These are phyloP conservation scores for Cryptotis parvus DNA, from an alignment of 2,113 vertebrate species.

Conservation along the genomic window DNA sequence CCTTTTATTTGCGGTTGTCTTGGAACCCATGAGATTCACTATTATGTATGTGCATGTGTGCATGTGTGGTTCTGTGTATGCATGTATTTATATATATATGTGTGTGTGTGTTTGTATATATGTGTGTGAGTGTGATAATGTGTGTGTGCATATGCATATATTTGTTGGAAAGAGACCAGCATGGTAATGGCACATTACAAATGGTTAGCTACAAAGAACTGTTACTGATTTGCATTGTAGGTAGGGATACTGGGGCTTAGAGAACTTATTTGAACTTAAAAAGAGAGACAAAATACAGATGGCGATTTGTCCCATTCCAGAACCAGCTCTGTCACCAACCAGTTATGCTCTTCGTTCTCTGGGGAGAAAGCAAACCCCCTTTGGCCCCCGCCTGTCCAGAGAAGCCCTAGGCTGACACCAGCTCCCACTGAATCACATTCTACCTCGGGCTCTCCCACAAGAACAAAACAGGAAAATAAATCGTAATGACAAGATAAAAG, in stretches of 20 bases:
- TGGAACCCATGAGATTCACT: background rate
- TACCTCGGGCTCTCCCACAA: background rate
- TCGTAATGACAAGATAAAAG: conserved; percentile 40
- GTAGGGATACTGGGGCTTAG: background rate
- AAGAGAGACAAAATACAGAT: background rate
- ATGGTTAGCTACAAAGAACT: background rate
- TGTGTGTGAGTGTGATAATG: too few relatives aligned
- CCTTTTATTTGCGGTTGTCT: background rate
- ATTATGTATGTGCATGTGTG: background rate
- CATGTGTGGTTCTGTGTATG: too few relatives aligned
- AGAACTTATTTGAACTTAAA: background rate
- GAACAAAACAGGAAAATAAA: conserved; percentile 57
- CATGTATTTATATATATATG: too few relatives aligned
- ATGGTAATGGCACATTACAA: accelerated
- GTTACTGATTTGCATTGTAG: accelerated
- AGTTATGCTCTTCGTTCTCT: background rate
- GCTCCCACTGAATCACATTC: background rate
- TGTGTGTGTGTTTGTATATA: too few relatives aligned
- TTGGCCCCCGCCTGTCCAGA: background rate
- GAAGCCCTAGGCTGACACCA: background rate
- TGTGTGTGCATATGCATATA: background rate
- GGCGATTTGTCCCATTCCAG: background rate
- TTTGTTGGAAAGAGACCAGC: background rate
- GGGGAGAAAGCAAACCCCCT: background rate
- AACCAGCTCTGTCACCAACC: accelerated